Evolutionary conservation across 2,797 vertebrate genomes (phyloP), one percentile per base, ranked within the genome.

Genomic region (Sebastes jordani): DNA sequence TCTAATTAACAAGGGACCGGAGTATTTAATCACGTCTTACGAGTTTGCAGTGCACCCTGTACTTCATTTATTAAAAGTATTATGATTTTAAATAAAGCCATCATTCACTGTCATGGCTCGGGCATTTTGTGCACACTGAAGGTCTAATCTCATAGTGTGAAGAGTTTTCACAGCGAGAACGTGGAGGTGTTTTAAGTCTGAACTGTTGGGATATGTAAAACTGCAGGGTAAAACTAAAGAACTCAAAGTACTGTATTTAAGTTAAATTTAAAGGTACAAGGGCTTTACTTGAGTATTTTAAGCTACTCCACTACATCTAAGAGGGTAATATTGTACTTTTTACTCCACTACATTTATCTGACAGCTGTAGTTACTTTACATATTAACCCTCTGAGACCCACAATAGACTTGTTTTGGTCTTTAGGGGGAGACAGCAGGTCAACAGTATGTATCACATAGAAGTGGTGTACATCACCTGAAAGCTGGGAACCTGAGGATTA

Each of bases 61-160:
- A 88, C 91, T 92, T 85, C 81, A 89, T 93, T 92, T 92, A 93
- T 93, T 92, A 91, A 91, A 92, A 90, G 83, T 84, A 87, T 89
- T 89, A 92, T 90, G 91, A 85, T 84, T 92, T 93, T 87, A 91
- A 92, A 93, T 89, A 86, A 89, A 92, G 89, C 79, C 90, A 92
- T 93, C 91, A 86, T 86, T 93, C 91, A 93, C 85, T 92, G 90
- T 93, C 92, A 89, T 65, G 83, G 82, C 80, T 74, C 25, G 3
- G 82, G 80, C 78, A 61, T 86, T 83, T 36, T 76, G 54, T 86
- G 73, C 74, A 66, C 79, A 42, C 59, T 64, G 78, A 88, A 88
- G 83, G 86, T 90, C 86, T 89, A 66, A 88, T 82, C 82, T 73
- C 36, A 29, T 13, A 30, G 65, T 20, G 75, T 65, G 49, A 71